phyloP scores from a whole-genome alignment of 2,888 invertebrate genomes.

The Caenorhabditis sp. region DNA sequence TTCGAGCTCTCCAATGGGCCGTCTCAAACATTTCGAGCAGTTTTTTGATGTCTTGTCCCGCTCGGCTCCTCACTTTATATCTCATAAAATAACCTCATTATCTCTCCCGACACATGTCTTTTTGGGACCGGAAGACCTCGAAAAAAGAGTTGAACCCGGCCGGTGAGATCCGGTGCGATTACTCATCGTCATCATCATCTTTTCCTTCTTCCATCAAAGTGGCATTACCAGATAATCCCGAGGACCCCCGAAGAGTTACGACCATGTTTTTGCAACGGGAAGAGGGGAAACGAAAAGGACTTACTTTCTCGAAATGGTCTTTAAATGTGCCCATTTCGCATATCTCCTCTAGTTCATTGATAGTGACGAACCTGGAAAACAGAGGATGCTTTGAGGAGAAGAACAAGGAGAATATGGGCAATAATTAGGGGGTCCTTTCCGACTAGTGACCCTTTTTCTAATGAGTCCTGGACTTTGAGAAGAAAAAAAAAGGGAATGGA shows the following conservation, averaged over 20 bases:
- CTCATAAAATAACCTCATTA: conserved; percentile 12
- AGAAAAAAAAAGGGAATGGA: conserved; percentile 16
- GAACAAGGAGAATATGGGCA: neutral
- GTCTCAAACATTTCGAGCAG: conserved; percentile 2
- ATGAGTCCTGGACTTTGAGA: conserved; percentile 39
- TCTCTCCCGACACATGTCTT: conserved; percentile 2
- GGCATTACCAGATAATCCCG: conserved; percentile 42
- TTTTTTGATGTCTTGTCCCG: conserved; percentile 3
- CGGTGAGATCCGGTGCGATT: conserved; percentile 29
- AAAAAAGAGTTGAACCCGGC: conserved; percentile 23
- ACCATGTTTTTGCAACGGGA: conserved; percentile 35
- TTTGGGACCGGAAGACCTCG: neutral
- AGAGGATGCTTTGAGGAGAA: conserved; percentile 6
- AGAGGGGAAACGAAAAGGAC: conserved; percentile 22
- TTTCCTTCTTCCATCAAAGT: conserved; percentile 25
- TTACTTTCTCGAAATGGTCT: conserved; percentile 53
- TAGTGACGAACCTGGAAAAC: conserved; percentile 53
- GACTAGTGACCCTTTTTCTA: conserved; percentile 19
- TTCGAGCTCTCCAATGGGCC: neutral
- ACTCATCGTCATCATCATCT: conserved; percentile 47
- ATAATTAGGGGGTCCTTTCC: conserved; percentile 30
- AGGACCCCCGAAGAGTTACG: conserved; percentile 30
- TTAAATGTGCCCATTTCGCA: conserved; percentile 55
- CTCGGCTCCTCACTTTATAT: neutral
- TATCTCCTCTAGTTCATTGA: conserved; percentile 55